Conservation (phyloP, 2,888 invertebrate genomes). For the Epinotia bilunana region DNA sequence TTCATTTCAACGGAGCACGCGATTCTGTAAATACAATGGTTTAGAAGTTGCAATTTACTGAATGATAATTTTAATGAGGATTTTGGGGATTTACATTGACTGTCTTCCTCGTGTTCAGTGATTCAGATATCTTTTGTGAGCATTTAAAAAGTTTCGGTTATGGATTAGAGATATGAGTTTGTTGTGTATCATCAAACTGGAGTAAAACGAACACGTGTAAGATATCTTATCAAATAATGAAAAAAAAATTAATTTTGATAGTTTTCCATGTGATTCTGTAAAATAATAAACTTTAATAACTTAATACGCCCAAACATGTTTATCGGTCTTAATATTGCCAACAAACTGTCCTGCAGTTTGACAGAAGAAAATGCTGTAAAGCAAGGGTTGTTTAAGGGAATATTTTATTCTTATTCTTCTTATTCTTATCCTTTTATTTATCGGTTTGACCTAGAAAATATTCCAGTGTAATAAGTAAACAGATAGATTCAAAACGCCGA, state of each 20-base stretch:
- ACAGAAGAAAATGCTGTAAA: no score
- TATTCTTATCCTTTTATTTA: no score
- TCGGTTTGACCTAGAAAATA: slow-evolving; percentile 23
- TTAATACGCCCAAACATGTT: background rate
- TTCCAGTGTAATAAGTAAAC: slow-evolving; percentile 27
- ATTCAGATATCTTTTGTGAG: no score
- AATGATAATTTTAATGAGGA: background rate
- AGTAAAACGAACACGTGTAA: no score
- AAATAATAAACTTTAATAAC: background rate
- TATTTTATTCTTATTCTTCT: no score
- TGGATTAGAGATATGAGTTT: no score
- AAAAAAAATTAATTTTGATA: background rate
- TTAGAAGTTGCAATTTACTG: slow-evolving; percentile 1
- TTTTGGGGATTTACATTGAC: background rate
- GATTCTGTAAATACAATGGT: slow-evolving; percentile 18
- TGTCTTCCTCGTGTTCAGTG: background rate
- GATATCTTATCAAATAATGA: background rate
- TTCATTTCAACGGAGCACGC: slow-evolving; percentile 28
- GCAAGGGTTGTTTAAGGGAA: no score
- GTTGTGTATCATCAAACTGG: no score
- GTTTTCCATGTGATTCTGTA: background rate
- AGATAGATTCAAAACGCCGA: background rate
- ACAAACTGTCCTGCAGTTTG: no score
- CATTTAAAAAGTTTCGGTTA: no score
- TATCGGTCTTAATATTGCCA: background rate